Evolutionary conservation across 1,140 invertebrate genomes (phyloP).

Genomic region (Riptortus pedestris): DNA sequence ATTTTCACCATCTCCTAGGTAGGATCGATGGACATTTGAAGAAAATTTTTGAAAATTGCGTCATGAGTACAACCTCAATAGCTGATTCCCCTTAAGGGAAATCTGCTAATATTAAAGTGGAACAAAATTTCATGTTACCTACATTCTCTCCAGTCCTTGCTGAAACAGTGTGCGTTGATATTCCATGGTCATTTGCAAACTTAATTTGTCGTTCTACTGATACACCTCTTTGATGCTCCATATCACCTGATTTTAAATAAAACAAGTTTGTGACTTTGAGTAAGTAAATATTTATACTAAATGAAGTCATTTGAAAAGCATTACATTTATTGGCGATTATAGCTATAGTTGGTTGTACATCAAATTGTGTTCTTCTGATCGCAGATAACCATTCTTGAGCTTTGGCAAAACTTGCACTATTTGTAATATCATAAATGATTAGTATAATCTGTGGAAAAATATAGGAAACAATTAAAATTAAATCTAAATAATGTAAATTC

Average conservation of each 20-base stretch:
- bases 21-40: no score
- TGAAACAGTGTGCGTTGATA: slow-evolving; percentile 66
- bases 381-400: slow-evolving; percentile 60
- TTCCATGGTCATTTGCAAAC: slow-evolving; percentile 63
- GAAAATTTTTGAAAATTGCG: no score
- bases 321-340: slow-evolving; percentile 78
- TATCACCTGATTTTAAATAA: slow-evolving; percentile 59
- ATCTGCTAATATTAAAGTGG: no score
- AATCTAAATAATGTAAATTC: no score
- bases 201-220: slow-evolving; percentile 65
- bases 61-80: no score
- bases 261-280: background rate
- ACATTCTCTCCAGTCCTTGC: slow-evolving; percentile 84
- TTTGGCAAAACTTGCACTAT: slow-evolving; percentile 66
- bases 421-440: slow-evolving; percentile 80
- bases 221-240: slow-evolving; percentile 74
- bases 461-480: no score
- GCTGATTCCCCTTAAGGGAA: no score
- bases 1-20: no score
- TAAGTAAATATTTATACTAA: slow-evolving; percentile 3
- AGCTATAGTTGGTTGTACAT: slow-evolving; percentile 53
- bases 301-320: no score
- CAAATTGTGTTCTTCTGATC: slow-evolving; percentile 43
- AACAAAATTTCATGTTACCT: no score
- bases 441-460: slow-evolving; percentile 57